phyloP scores from a whole-genome alignment of 1,140 invertebrate genomes.

The Phortica variegata region DNA sequence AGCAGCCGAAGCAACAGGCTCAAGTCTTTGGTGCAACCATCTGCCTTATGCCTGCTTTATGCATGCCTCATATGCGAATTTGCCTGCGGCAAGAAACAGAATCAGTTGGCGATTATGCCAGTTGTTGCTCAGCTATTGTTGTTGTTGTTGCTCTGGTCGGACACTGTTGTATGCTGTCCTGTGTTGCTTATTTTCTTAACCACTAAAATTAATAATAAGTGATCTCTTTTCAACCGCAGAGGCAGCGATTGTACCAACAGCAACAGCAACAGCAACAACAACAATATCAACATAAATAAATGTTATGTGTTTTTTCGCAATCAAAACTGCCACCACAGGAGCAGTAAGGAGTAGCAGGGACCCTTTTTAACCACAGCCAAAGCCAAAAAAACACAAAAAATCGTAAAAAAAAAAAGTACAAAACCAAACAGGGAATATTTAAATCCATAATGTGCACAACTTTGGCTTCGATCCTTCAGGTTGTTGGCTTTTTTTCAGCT shows the following conservation, averaged over 20 bases:
- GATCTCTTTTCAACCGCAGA: slow-evolving; percentile 52
- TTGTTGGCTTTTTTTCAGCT: slow-evolving; percentile 54
- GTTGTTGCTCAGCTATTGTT: neutral
- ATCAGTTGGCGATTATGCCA: slow-evolving; percentile 25
- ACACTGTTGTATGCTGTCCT: neutral
- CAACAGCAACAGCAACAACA: slow-evolving; percentile 18
- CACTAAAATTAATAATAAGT: slow-evolving; percentile 58
- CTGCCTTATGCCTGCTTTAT: slow-evolving; percentile 51
- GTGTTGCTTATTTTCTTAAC: slow-evolving; percentile 49
- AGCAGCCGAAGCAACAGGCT: slow-evolving; percentile 6
- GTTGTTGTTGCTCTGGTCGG: neutral
- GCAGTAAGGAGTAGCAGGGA: slow-evolving; percentile 16
- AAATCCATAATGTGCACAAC: slow-evolving; percentile 44
- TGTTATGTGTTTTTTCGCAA: slow-evolving; percentile 48
- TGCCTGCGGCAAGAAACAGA: slow-evolving; percentile 47
- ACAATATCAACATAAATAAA: slow-evolving; percentile 39
- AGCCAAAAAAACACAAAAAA: neutral
- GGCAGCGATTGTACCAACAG: slow-evolving; percentile 1
- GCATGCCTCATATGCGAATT: slow-evolving; percentile 40
- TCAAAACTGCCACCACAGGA: slow-evolving; percentile 39
- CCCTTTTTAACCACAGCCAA: neutral
- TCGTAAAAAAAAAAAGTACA: neutral
- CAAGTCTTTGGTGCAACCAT: slow-evolving; percentile 17
- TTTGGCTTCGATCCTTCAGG: slow-evolving; percentile 9
- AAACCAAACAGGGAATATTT: slow-evolving; percentile 19